Evolutionary conservation across 2,113 vertebrate species (phyloP).

Genomic region (Donacobius atricapilla): DNA sequence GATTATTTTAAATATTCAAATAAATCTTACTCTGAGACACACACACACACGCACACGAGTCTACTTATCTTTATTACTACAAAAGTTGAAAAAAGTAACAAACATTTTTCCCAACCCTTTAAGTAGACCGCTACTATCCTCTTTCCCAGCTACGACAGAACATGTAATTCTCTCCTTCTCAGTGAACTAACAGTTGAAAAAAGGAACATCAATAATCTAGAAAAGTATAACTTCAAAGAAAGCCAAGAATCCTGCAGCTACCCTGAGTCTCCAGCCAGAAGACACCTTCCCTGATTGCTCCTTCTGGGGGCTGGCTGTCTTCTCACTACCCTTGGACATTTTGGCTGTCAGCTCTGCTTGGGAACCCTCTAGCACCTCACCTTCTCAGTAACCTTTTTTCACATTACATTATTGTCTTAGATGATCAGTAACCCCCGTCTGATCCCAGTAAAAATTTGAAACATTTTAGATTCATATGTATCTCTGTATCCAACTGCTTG

Average conservation of each 20-base stretch:
- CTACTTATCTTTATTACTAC: background rate
- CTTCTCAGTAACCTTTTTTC: background rate
- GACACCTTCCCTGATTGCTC: background rate
- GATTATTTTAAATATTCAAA: background rate
- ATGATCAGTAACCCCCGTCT: background rate
- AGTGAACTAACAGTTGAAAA: background rate
- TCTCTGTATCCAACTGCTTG: background rate
- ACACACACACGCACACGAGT: background rate
- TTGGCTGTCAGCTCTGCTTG: background rate
- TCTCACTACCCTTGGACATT: background rate
- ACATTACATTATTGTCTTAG: background rate
- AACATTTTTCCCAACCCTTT: background rate
- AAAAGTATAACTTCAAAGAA: background rate
- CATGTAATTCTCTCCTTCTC: background rate
- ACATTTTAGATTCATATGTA: background rate
- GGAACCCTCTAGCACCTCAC: background rate
- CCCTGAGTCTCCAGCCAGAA: background rate
- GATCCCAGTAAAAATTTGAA: background rate
- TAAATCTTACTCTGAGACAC: background rate
- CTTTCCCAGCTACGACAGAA: background rate
- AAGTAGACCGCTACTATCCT: background rate
- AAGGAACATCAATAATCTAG: background rate
- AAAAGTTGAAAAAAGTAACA: background rate
- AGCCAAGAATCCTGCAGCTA: background rate
- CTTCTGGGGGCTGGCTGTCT: background rate